Conservation (phyloP, 2,797 vertebrate species). For the Scomberomorus guttatus region DNA sequence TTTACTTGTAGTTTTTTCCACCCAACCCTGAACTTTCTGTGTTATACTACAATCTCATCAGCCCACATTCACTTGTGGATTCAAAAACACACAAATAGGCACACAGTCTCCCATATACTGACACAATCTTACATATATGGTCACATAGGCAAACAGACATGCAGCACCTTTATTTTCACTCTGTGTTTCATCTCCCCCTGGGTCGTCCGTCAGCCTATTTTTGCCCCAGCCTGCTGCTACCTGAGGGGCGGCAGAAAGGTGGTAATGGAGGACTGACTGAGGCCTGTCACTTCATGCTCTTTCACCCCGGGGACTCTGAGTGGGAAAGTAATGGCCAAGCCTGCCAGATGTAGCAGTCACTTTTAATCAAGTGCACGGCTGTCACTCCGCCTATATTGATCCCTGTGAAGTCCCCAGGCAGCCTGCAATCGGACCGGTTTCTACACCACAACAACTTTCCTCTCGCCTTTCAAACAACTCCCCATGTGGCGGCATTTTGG, state of each 20-base stretch:
- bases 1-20: background rate
- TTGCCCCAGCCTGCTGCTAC: conserved; percentile 73
- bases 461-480: conserved; percentile 80
- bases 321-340: conserved; percentile 87
- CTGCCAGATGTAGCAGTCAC: conserved; percentile 89
- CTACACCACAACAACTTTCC: conserved; percentile 80
- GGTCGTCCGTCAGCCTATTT: conserved; percentile 76
- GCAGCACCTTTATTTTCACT: conserved; percentile 61
- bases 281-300: conserved; percentile 86
- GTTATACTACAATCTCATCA: conserved; percentile 25
- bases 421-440: conserved; percentile 75
- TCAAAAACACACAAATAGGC: conserved; percentile 26
- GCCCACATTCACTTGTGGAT: conserved; percentile 46
- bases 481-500: conserved; percentile 72
- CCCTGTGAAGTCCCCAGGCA: conserved; percentile 78
- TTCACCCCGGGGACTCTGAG: conserved; percentile 82
- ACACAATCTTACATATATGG: conserved; percentile 40
- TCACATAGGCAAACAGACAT: conserved; percentile 57
- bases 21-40: conserved; percentile 20
- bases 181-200: conserved; percentile 59
- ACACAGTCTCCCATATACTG: conserved; percentile 28
- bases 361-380: conserved; percentile 88
- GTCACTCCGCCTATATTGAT: conserved; percentile 87
- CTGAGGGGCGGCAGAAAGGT: conserved; percentile 81
- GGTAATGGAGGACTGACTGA: conserved; percentile 87